Evolutionary conservation across 2,888 invertebrate species (phyloP), one percentile per base, ranked within the genome.

Genomic region (Dorcus parallelipipedus): DNA sequence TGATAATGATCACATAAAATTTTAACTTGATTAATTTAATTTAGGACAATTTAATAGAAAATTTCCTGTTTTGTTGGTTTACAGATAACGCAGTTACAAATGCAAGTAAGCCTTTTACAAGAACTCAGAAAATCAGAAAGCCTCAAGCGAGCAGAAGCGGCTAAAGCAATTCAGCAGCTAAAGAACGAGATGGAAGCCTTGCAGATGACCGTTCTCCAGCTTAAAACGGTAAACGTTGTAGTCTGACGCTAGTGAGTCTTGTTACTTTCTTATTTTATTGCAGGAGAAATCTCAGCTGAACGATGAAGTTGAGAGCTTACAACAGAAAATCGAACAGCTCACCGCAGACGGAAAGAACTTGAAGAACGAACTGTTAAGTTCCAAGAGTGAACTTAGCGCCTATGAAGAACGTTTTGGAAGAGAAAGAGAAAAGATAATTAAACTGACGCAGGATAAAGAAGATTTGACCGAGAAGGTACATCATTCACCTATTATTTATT

Each of bases 111-210:
- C 20, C 81, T 85, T 3, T 74, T 86, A 42, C 83, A 85, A 63
- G 78, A 82, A 1, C 76, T 86, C 48, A 74, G 86, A 66, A 82
- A 84, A 63, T 80, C 83, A 0, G 86, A 86, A 74, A 84, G 83
- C 43, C 60, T 65, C 9, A 71, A 71, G 59, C 61, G 73, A 26
- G 60, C 50, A 42, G 59, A 61, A 9, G 57, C 66, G 0, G 52
- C 60, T 7, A 52, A 38, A 23, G 60, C 58, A 49, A 49, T 49
- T 39, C 42, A 41, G n/a, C 48, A 49, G 5, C 48, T 60, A 39
- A 43, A 51, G 9, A 40, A 49, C 4, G 52, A 59, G 23, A 52
- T 40, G 26, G 42, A 52, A 9, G 45, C 43, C 6, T 40, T 59
- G 10, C 20, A 14, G n/a, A 38, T 40, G 38, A 52, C 45, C 23